These are phyloP conservation scores for Indicator maculatus DNA, from an alignment of 2,113 vertebrate genomes.

Conservation along the genomic window DNA sequence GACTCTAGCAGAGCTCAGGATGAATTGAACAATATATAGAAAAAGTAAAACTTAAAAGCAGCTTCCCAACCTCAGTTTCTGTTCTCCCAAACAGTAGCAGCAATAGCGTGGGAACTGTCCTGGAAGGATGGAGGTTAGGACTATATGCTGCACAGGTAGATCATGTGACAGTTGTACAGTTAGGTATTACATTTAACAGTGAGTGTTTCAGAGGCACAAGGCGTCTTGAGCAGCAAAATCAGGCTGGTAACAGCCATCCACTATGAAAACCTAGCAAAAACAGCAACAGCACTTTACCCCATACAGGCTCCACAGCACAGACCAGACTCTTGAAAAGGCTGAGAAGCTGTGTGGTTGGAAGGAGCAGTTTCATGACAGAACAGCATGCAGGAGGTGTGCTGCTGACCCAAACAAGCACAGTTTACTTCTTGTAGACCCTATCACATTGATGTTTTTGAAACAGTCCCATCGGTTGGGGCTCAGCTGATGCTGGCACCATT, in stretches of 20 bases:
- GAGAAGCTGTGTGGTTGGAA: neutral
- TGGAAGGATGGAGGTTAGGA: slow-evolving; percentile 13
- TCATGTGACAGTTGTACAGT: neutral
- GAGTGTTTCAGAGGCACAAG: neutral
- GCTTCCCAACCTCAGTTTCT: neutral
- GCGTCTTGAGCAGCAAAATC: neutral
- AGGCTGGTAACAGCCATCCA: neutral
- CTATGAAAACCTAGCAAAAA: neutral
- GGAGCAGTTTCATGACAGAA: neutral
- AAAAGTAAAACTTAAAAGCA: neutral
- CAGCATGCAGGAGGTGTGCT: neutral
- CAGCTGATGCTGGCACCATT: neutral
- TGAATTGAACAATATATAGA: neutral
- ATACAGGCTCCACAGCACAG: neutral
- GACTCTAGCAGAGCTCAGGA: neutral
- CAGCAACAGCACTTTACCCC: neutral
- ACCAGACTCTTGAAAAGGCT: neutral
- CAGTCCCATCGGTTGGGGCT: fast-evolving
- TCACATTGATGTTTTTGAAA: fast-evolving
- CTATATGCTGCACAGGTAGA: neutral
- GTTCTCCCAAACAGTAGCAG: neutral
- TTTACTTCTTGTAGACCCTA: fast-evolving
- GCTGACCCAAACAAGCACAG: neutral
- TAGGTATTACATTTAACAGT: neutral
- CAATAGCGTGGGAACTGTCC: neutral